Conservation (phyloP, 2,888 invertebrate species). For the Lordiphosa fenestrarum region DNA sequence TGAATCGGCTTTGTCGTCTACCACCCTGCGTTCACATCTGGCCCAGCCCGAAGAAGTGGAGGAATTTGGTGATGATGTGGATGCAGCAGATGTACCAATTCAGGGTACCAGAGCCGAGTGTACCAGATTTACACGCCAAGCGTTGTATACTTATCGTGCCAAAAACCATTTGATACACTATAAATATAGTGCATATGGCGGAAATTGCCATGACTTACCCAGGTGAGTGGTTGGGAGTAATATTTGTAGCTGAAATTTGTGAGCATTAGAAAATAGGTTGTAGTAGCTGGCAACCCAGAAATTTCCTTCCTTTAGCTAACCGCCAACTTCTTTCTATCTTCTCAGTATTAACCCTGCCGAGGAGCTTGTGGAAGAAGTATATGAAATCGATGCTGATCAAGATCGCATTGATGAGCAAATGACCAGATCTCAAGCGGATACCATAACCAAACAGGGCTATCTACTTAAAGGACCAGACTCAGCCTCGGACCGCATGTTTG, state of each 20-base stretch:
- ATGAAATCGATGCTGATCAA: constrained; percentile 93
- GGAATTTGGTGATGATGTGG: constrained; percentile 67
- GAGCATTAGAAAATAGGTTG: too few relatives aligned
- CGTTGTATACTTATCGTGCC: constrained; percentile 88
- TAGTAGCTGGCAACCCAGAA: too few relatives aligned
- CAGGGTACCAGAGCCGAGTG: constrained; percentile 77
- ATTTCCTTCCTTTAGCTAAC: too few relatives aligned
- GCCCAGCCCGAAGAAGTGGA: constrained; percentile 77
- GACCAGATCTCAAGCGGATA: constrained; percentile 85
- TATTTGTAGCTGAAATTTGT: too few relatives aligned
- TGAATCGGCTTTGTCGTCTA: constrained; percentile 76
- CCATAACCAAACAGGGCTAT: constrained; percentile 94
- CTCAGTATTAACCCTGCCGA: constrained; percentile 81
- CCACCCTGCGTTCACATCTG: constrained; percentile 71
- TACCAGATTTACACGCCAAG: constrained; percentile 83
- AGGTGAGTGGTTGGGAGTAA: constrained; percentile 81
- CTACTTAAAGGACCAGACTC: constrained; percentile 95
- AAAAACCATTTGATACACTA: constrained; percentile 95
- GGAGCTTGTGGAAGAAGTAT: constrained; percentile 89
- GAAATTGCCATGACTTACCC: constrained; percentile 92
- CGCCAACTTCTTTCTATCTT: neutral
- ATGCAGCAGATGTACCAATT: constrained; percentile 16
- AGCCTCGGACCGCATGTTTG: constrained; percentile 93
- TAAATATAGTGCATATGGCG: constrained; percentile 94
- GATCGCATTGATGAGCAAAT: constrained; percentile 88